These are phyloP conservation scores for Callyntrura sp. DNA, from an alignment of 2,888 invertebrate species.

Conservation along the genomic window DNA sequence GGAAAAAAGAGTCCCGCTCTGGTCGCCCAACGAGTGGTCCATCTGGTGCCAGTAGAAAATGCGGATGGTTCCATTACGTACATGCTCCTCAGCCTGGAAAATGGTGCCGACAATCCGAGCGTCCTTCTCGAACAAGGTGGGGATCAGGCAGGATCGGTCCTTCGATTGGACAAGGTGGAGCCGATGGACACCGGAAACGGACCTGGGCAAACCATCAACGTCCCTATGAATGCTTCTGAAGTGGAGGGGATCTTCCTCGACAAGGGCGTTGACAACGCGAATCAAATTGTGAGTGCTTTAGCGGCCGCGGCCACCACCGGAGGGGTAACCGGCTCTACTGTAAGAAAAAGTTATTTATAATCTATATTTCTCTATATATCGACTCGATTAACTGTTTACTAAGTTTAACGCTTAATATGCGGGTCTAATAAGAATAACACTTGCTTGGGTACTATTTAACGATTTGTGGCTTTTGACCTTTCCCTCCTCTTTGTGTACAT, in stretches of 20 bases:
- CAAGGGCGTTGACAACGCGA: slow-evolving; percentile 44
- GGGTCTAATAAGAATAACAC: background rate
- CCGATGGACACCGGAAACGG: slow-evolving; percentile 4
- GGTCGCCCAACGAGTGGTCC: slow-evolving; percentile 77
- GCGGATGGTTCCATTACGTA: slow-evolving; percentile 80
- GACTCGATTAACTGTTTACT: too few relatives aligned
- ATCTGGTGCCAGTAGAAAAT: slow-evolving; percentile 82
- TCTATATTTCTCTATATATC: too few relatives aligned
- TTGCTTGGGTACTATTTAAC: background rate
- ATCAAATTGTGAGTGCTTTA: slow-evolving; percentile 60
- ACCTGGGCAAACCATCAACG: background rate
- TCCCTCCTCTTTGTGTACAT: background rate
- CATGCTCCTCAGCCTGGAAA: slow-evolving; percentile 78
- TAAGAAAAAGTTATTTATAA: too few relatives aligned
- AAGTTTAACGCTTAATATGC: slow-evolving; percentile 3
- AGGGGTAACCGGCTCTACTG: slow-evolving; percentile 15
- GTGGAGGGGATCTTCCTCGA: slow-evolving; percentile 59
- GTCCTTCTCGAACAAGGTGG: slow-evolving; percentile 52
- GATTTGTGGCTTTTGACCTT: background rate
- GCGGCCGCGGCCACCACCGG: slow-evolving; percentile 8
- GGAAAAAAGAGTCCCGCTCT: slow-evolving; percentile 10
- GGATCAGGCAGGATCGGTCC: slow-evolving; percentile 35
- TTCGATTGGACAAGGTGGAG: slow-evolving; percentile 59
- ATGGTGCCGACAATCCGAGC: slow-evolving; percentile 48
- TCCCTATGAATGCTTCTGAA: slow-evolving; percentile 52